phyloP scores from a whole-genome alignment of 2,113 vertebrate genomes.

The Sisor rabdophorus region DNA sequence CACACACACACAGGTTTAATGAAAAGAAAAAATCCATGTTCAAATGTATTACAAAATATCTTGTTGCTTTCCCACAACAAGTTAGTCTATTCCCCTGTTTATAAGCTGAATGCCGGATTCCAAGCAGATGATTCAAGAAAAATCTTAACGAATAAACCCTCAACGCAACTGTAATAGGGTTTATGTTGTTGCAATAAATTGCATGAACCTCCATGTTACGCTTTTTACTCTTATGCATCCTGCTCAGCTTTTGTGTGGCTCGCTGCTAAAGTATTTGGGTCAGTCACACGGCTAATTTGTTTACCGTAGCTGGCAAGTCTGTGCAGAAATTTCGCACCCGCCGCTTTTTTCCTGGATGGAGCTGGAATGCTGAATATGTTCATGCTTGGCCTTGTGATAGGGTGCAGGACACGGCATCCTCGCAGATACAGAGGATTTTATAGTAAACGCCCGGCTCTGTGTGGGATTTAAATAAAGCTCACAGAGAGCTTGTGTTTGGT shows the following conservation, averaged over 20 bases:
- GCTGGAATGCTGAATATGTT: constrained; percentile 39
- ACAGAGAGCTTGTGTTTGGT: too few relatives aligned
- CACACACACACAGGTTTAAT: too few relatives aligned
- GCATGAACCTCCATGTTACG: constrained; percentile 6
- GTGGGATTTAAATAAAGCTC: background rate
- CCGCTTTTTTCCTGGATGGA: constrained; percentile 8
- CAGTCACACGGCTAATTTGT: constrained; percentile 49
- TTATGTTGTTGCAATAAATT: background rate
- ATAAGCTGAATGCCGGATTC: background rate
- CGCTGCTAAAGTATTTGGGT: constrained; percentile 48
- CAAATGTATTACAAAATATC: too few relatives aligned
- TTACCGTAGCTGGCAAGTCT: constrained; percentile 35
- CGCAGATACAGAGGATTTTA: background rate
- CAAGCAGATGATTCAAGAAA: background rate
- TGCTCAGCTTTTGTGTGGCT: constrained; percentile 31
- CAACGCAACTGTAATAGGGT: background rate
- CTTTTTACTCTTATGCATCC: background rate
- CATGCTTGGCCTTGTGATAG: constrained; percentile 11
- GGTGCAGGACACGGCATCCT: background rate
- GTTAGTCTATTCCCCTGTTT: background rate
- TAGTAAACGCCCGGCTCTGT: background rate
- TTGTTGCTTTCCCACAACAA: background rate
- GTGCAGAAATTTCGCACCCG: constrained; percentile 36
- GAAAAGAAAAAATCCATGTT: too few relatives aligned
- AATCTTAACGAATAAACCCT: background rate